Evolutionary conservation across 2,888 invertebrate species (phyloP).

Genomic region (Brenthis daphne): DNA sequence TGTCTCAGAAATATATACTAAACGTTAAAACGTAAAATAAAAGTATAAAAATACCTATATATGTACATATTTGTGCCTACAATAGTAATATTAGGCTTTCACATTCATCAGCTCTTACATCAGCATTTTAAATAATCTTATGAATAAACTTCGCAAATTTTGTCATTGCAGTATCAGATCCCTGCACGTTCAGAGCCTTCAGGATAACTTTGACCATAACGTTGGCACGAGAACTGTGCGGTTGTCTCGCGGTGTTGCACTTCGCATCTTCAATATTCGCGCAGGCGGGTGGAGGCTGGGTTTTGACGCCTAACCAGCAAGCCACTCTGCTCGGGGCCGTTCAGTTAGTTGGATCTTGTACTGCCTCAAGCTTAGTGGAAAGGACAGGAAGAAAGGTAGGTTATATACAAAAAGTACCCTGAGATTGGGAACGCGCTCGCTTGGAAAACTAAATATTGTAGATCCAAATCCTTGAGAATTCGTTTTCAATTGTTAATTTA

Average conservation of each 20-base stretch:
- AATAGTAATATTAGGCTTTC: too few relatives aligned
- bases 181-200: conserved; percentile 73
- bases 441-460: too few relatives aligned
- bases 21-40: too few relatives aligned
- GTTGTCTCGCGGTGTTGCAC: conserved; percentile 72
- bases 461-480: too few relatives aligned
- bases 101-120: too few relatives aligned
- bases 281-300: conserved; percentile 57
- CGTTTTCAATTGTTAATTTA: not conserved
- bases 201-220: conserved; percentile 78
- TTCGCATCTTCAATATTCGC: conserved; percentile 76
- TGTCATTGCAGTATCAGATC: conserved; percentile 58
- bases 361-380: conserved; percentile 70
- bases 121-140: too few relatives aligned
- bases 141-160: too few relatives aligned
- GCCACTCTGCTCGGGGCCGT: conserved; percentile 66
- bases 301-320: conserved; percentile 69
- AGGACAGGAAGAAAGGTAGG: conserved; percentile 71
- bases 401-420: too few relatives aligned
- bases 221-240: conserved; percentile 70
- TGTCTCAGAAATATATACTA: too few relatives aligned
- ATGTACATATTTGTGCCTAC: too few relatives aligned
- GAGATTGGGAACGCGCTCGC: too few relatives aligned
- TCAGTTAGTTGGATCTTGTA: conserved; percentile 68
- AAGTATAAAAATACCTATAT: too few relatives aligned